Evolutionary conservation across 1,140 invertebrate species (phyloP), one percentile per base, ranked within the genome.

Genomic region (Gryllus bimaculatus): DNA sequence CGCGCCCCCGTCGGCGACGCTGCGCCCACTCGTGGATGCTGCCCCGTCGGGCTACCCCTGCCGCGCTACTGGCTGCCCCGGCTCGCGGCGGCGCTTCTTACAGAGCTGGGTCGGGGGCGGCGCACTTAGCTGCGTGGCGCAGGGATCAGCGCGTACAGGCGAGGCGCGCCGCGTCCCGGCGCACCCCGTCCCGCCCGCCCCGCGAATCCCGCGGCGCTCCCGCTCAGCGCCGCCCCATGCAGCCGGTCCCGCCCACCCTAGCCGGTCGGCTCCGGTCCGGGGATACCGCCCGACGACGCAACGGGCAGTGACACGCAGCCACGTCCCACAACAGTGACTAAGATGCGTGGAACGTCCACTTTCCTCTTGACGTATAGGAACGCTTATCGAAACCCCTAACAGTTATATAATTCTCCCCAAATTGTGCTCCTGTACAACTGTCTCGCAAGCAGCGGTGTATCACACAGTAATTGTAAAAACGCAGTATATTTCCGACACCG

Each of bases 51-150:
- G 77, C 18, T 48, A 48, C 13, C 77, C 21, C 77, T 75, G 26
- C 78, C 80, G 5, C 78, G 77, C 15, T 80, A 80, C 48, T 80
- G 80, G 80, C 47, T 80, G 48, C 80, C 80, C 7, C 47, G 80
- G 48, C 54, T 77, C 8, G 80, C 76, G 80, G 80, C 18, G 80
- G 78, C 12, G 80, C 26, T 80, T 80, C 47, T 78, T 78, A 76
- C 80, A 80, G 74, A 79, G 79, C 75, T 79, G 79, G 79, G 73
- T 5, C 66, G 54, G 2, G 54, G 54, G 54, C 54, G 54, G n/a
- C n/a, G n/a, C n/a, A n/a, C n/a, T n/a, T n/a, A n/a, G n/a, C n/a
- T n/a, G n/a, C n/a, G n/a, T n/a, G n/a, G n/a, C n/a, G n/a, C n/a
- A n/a, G n/a, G n/a, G n/a, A n/a, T n/a, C n/a, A n/a, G n/a, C n/a